Percentiles rank a stretch among this genome's conserved stretches.
Conservation (phyloP, 64 coral and sea anemone species). For the Cladopsammia gracilis region DNA sequence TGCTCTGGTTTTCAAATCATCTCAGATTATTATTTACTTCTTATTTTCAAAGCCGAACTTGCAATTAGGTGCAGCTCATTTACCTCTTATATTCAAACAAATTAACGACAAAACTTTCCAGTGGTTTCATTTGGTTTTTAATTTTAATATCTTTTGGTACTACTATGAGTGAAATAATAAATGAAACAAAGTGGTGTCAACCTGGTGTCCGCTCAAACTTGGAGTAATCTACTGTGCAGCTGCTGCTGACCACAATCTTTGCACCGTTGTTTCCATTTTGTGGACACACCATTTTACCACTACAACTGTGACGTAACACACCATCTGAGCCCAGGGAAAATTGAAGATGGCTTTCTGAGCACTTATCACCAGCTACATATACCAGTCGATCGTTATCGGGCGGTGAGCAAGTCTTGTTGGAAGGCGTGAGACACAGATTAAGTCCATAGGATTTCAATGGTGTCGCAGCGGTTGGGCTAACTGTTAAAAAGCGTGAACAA, state of each 20-base stretch:
- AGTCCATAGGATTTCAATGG: conserved; percentile 49
- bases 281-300: conserved; percentile 78
- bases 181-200: not conserved
- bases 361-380: conserved; percentile 41
- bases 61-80: too few species aligned
- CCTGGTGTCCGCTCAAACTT: conserved; percentile 70
- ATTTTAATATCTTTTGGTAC: too few species aligned
- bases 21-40: too few species aligned
- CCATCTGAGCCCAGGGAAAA: conserved; percentile 72
- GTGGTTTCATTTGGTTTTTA: too few species aligned
- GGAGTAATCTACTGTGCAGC: conserved; percentile 50
- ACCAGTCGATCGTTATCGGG: conserved; percentile 39
- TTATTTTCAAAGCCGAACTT: too few species aligned
- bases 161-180: too few species aligned
- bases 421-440: conserved; percentile 73
- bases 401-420: conserved; percentile 17
- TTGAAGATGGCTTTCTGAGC: conserved; percentile 54
- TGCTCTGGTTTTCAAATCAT: too few species aligned
- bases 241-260: conserved; percentile 72
- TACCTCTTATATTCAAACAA: too few species aligned
- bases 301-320: conserved; percentile 72
- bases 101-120: too few species aligned
- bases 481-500: not conserved
- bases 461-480: conserved; percentile 58
- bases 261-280: conserved; percentile 49